These are phyloP conservation scores for Narcine bancroftii DNA, from an alignment of 2,113 vertebrate genomes.

Conservation along the genomic window DNA sequence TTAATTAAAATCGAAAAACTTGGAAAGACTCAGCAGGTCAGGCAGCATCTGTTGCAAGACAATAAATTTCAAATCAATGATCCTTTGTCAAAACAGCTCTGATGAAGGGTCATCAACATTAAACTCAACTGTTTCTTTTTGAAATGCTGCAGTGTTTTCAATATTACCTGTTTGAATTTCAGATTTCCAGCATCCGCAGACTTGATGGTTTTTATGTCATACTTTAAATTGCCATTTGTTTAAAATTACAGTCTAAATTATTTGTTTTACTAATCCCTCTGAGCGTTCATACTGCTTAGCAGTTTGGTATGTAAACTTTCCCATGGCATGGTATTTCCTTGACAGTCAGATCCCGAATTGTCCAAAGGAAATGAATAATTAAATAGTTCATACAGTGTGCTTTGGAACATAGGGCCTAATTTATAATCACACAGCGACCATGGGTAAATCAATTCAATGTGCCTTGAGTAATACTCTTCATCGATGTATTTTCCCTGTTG, in stretches of 20 bases:
- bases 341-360: not conserved
- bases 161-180: too few relatives aligned
- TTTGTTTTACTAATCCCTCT: not conserved
- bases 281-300: not conserved
- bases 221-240: not conserved
- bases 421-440: not conserved
- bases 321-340: not conserved
- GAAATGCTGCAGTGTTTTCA: too few relatives aligned
- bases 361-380: not conserved
- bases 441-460: not conserved
- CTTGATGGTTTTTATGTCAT: not conserved
- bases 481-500: not conserved
- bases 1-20: too few relatives aligned
- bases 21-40: too few relatives aligned
- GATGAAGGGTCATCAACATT: too few relatives aligned
- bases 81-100: too few relatives aligned
- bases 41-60: too few relatives aligned
- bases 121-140: too few relatives aligned
- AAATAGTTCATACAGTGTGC: not conserved
- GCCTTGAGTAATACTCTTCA: not conserved
- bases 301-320: constrained; percentile 6
- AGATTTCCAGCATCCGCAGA: too few relatives aligned
- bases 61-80: too few relatives aligned
- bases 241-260: constrained; percentile 3
- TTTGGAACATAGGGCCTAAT: not conserved